These are phyloP conservation scores for Lemur catta DNA, from an alignment of 2,797 vertebrate species.

Conservation along the genomic window DNA sequence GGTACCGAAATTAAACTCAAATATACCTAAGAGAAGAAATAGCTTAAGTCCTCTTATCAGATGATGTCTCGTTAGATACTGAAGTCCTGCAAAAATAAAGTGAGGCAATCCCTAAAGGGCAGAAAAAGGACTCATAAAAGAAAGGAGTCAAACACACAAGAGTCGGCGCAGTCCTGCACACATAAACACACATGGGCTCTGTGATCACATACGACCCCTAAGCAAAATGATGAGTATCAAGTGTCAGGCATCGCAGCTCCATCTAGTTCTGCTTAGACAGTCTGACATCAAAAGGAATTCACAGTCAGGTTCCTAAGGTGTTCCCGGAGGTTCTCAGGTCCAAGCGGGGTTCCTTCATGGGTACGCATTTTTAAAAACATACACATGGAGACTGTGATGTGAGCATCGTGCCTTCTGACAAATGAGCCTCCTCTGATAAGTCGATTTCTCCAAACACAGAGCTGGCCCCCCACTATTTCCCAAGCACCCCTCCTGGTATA, in stretches of 20 bases:
- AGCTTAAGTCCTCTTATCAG: neutral
- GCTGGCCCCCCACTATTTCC: neutral
- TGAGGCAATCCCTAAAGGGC: neutral
- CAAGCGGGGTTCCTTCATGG: neutral
- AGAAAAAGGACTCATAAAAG: neutral
- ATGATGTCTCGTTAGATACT: neutral
- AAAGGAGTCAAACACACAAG: neutral
- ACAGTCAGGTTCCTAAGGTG: neutral
- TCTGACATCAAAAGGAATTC: neutral
- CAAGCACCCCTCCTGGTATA: neutral
- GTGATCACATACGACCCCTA: neutral
- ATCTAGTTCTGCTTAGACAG: neutral
- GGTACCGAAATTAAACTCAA: conserved; percentile 51
- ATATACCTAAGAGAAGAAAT: conserved; percentile 36
- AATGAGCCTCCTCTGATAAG: neutral
- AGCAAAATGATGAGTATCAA: neutral
- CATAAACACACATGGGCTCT: neutral
- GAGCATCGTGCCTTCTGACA: neutral
- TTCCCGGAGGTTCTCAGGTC: neutral
- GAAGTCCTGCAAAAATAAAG: conserved; percentile 34
- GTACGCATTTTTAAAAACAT: neutral
- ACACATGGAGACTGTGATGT: neutral
- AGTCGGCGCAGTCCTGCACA: neutral
- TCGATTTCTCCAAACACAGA: neutral
- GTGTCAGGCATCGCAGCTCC: neutral